Percentiles rank a stretch among this genome's conserved stretches.
These are phyloP conservation scores for Threskiornis aethiopicus DNA, from an alignment of 2,797 vertebrate species.

Conservation along the genomic window DNA sequence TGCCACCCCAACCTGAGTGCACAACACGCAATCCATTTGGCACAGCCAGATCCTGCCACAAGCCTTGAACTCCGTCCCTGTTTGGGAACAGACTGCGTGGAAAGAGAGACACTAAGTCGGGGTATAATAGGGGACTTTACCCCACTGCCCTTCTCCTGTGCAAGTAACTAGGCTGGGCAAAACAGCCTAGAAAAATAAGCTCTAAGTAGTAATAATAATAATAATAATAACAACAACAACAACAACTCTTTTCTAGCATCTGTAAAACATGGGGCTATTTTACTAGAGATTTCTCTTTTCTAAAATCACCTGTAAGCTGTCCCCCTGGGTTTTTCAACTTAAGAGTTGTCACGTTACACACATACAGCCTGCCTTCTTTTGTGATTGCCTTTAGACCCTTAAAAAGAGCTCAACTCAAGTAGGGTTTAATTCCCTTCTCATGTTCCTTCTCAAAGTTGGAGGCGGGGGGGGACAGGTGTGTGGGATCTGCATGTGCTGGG, in stretches of 20 bases:
- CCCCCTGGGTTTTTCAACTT: background rate
- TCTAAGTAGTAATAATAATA: background rate
- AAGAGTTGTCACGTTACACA: background rate
- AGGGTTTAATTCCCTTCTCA: background rate
- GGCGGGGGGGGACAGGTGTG: rapidly evolving
- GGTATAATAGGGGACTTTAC: background rate
- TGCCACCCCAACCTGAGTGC: background rate
- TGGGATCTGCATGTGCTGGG: background rate
- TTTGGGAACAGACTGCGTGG: background rate
- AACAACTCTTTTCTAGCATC: background rate
- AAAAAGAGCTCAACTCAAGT: background rate
- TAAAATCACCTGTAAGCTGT: background rate
- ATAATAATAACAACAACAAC: too few species aligned
- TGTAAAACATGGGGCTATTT: background rate
- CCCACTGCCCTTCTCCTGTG: background rate
- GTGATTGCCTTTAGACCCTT: background rate
- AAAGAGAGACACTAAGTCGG: background rate
- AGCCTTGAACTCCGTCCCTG: background rate
- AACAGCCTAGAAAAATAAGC: background rate
- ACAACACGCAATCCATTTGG: background rate
- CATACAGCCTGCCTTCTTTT: background rate
- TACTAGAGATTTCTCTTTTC: background rate
- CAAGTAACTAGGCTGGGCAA: background rate
- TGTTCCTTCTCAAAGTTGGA: background rate
- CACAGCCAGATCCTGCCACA: background rate